These are phyloP conservation scores for Hemicrepidius hirtus DNA, from an alignment of 2,888 invertebrate genomes.

Conservation along the genomic window DNA sequence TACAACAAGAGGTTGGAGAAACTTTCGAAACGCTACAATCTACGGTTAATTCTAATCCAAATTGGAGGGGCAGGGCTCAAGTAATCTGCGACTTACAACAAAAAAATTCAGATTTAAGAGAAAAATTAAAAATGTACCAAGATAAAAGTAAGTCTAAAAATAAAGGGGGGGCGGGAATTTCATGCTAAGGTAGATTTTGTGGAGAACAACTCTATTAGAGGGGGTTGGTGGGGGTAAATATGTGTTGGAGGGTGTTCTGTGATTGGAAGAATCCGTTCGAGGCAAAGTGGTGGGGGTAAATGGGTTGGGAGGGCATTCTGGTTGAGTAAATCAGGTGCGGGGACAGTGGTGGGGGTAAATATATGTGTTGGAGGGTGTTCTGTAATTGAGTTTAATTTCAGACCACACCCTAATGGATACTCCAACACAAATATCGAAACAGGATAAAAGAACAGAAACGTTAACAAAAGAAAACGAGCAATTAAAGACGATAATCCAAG, in stretches of 20 bases:
- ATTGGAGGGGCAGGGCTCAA: constrained; percentile 87
- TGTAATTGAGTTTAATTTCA: neutral
- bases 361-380: no score
- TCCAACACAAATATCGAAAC: constrained; percentile 47
- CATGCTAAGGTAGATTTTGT: no score
- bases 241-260: no score
- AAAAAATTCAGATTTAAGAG: constrained; percentile 80
- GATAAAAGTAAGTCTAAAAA: no score
- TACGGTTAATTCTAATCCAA: constrained; percentile 75
- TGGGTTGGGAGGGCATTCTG: no score
- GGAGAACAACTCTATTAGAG: no score
- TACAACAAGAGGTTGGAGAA: constrained; percentile 86
- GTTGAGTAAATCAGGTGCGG: no score
- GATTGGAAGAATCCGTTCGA: neutral
- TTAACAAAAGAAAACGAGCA: constrained; percentile 76
- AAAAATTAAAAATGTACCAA: constrained; percentile 73
- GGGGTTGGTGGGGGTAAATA: no score
- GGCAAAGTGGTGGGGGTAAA: no score
- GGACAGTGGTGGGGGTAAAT: no score
- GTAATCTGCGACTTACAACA: constrained; percentile 82
- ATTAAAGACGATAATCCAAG: constrained; percentile 76
- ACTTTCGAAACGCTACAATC: constrained; percentile 79
- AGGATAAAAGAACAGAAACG: constrained; percentile 71
- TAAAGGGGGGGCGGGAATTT: no score
- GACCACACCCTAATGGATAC: constrained; percentile 10